Evolutionary conservation across 2,888 invertebrate species (phyloP).

Genomic region (Lissocephala sabroskyi): DNA sequence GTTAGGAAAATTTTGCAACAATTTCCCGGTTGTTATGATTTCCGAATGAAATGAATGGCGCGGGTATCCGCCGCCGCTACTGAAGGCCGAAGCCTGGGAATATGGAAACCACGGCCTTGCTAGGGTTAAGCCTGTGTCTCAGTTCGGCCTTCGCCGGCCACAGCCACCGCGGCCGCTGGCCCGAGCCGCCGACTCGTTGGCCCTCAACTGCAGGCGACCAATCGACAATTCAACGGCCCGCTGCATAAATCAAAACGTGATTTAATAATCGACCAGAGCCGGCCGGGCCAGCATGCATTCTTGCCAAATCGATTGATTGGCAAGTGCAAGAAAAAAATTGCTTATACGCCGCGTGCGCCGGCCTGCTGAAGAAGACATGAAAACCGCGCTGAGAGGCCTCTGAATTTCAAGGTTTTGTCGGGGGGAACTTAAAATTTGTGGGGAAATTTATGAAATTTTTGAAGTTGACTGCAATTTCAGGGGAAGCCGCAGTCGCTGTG

Average conservation of each 20-base stretch:
- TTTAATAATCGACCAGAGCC: too few species aligned
- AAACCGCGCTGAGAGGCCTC: background rate
- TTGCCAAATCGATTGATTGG: background rate
- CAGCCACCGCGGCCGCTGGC: too few species aligned
- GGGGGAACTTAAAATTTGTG: too few species aligned
- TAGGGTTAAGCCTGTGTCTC: background rate
- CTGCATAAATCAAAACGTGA: too few species aligned
- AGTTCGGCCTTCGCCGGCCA: background rate
- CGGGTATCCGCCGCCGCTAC: too few species aligned
- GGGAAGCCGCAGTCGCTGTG: too few species aligned
- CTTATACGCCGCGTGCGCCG: slow-evolving; percentile 3
- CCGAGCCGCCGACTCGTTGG: too few species aligned
- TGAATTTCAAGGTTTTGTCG: background rate
- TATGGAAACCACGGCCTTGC: too few species aligned
- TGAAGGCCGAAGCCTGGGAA: too few species aligned
- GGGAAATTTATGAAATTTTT: background rate
- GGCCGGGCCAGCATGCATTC: slow-evolving; percentile 27
- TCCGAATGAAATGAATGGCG: too few species aligned
- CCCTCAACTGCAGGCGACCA: background rate
- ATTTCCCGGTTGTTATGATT: slow-evolving; percentile 2
- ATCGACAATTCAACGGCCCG: too few species aligned
- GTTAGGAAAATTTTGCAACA: slow-evolving; percentile 2
- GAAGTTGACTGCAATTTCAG: too few species aligned
- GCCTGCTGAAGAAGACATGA: background rate
- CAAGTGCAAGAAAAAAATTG: slow-evolving; percentile 10